Evolutionary conservation across 2,797 vertebrate genomes (phyloP).

Genomic region (Brachyrhaphis roseni): DNA sequence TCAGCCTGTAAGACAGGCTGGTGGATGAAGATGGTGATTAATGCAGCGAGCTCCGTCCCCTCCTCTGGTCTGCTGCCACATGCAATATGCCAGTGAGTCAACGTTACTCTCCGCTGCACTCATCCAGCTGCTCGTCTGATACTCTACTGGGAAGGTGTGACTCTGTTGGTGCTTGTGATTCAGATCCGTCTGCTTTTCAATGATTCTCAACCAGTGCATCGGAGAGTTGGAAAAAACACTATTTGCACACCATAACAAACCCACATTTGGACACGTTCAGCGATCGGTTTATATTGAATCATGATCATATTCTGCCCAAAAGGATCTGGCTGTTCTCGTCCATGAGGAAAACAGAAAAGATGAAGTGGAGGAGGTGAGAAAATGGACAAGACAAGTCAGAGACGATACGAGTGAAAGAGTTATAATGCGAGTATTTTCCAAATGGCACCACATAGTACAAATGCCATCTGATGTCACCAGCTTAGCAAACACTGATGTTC

Average conservation of each 20-base stretch:
- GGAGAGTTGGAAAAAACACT: not conserved
- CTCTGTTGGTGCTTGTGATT: constrained; percentile 13
- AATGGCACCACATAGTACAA: constrained; percentile 18
- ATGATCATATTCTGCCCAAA: constrained; percentile 53
- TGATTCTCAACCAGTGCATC: not conserved
- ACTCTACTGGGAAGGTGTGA: constrained; percentile 19
- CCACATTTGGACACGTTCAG: constrained; percentile 20
- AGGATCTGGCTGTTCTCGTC: constrained; percentile 49
- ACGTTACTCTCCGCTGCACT: constrained; percentile 31
- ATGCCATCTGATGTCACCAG: constrained; percentile 13
- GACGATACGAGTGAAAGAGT: constrained; percentile 17
- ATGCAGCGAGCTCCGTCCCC: constrained; percentile 50
- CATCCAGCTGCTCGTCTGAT: constrained; percentile 33
- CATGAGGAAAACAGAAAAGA: constrained; percentile 37
- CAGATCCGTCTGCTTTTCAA: constrained; percentile 3
- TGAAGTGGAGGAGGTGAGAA: constrained; percentile 54
- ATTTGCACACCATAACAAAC: constrained; percentile 14
- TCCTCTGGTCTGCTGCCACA: constrained; percentile 50
- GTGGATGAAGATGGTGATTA: constrained; percentile 67
- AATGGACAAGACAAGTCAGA: constrained; percentile 35
- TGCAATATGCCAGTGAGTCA: constrained; percentile 49
- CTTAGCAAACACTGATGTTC: constrained; percentile 37
- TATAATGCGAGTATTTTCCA: constrained; percentile 21
- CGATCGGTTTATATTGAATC: constrained; percentile 53
- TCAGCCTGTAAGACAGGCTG: constrained; percentile 63